Base-by-base conservation (phyloP, 2,888 invertebrate genomes). In the Agriopis leucophaearia region DNA sequence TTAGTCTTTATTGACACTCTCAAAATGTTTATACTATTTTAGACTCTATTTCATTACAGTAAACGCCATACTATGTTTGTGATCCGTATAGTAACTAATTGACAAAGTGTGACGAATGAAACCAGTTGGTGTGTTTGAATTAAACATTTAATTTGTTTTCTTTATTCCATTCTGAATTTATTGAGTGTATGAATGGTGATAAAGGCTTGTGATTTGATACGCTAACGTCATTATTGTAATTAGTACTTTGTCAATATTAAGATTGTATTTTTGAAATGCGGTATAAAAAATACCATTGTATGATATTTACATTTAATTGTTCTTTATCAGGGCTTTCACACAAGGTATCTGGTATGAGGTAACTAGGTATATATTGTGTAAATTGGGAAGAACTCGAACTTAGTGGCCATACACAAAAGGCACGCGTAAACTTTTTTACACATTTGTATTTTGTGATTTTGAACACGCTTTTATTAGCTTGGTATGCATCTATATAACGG, bases 101-200 rank as follows among this genome's bases (percentile, higher is more conserved):
- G 82, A 80, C 78, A 80, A 72, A 78, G 86, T 84, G 88, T 87
- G 84, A 81, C 90, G 84, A 89, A 90, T 86, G 66, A 67, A 81
- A 79, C 82, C 91, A 89, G 91, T 91, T 91, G 91, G 88, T 85
- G 48, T 48, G 77, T 83, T 87, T 89, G 89, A 90, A 92, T 91
- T 88, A 89, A 88, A 91, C 88, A 88, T 92, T 92, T 91, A 91
- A 92, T 92, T 91, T 90, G 91, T 90, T 91, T 91, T 82, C 85
- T 86, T 89, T 90, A 84, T 89, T 84, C 82, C 70, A 71, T 79
- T 80, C 69, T n/a, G 84, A 84, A 86, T 89, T 84, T 83, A 87
- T 88, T 84, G 82, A 77, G 81, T 78, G 79, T 73, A 73, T 82
- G 83, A 83, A 78, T 79, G 76, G 76, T 69, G 79, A 84, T 83